Evolutionary conservation across 2,797 vertebrate species (phyloP).

Genomic region (Clamator glandarius): DNA sequence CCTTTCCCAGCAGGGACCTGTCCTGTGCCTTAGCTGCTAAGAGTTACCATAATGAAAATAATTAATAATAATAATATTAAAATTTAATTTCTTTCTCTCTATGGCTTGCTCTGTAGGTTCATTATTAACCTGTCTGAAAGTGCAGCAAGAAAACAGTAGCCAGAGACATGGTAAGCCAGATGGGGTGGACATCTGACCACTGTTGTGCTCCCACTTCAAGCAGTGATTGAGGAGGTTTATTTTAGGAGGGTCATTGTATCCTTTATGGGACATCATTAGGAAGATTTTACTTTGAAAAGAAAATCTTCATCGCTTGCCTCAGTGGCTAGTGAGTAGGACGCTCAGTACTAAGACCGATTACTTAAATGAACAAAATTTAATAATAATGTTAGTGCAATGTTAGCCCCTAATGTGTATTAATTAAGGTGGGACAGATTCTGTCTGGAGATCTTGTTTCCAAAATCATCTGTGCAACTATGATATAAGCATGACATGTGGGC

Average conservation of each 20-base stretch:
- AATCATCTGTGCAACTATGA: not conserved
- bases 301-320: not conserved
- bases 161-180: not conserved
- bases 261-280: not conserved
- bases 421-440: not conserved
- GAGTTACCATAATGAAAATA: slow-evolving; percentile 16
- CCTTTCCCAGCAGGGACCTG: not conserved
- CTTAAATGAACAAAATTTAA: not conserved
- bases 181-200: not conserved
- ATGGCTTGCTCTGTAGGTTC: not conserved
- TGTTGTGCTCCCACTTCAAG: not conserved
- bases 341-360: not conserved
- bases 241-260: not conserved
- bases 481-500: not conserved
- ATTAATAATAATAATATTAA: slow-evolving; percentile 11
- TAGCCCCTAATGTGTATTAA: not conserved
- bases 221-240: not conserved
- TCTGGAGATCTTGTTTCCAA: not conserved
- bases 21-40: not conserved
- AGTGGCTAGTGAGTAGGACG: not conserved
- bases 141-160: not conserved
- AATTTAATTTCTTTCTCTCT: not conserved
- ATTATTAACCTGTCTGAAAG: not conserved
- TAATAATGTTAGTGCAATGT: not conserved
- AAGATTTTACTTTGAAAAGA: not conserved